These are phyloP conservation scores for Phataginus tricuspis DNA, from an alignment of 2,797 vertebrate species.

Conservation along the genomic window DNA sequence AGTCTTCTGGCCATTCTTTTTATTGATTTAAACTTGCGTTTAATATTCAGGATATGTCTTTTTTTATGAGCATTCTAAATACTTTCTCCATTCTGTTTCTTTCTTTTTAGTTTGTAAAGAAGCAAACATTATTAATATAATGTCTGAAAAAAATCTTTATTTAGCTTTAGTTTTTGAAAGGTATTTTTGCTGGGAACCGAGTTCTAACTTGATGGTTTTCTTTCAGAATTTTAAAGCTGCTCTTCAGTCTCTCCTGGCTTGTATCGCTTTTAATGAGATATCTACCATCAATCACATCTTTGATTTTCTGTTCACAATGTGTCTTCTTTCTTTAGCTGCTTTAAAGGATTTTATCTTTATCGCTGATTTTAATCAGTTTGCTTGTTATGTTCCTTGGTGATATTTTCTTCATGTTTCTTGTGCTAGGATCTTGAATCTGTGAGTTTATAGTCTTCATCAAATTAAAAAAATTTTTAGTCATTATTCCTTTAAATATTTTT, in stretches of 20 bases:
- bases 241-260: background rate
- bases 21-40: background rate
- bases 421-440: background rate
- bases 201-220: background rate
- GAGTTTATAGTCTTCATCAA: background rate
- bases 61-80: background rate
- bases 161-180: background rate
- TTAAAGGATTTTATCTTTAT: background rate
- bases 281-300: background rate
- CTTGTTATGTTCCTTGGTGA: background rate
- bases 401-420: background rate
- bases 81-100: background rate
- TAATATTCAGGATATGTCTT: background rate
- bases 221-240: background rate
- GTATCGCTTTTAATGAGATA: background rate
- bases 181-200: background rate
- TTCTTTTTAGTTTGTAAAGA: background rate
- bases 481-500: background rate
- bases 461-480: background rate
- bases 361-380: background rate
- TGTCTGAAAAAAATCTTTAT: background rate
- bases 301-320: background rate
- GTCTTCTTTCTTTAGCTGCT: background rate
- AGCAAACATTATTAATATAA: background rate
- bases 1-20: background rate